These are phyloP conservation scores for Lithobius niger DNA, from an alignment of 1,140 invertebrate genomes.

Conservation along the genomic window DNA sequence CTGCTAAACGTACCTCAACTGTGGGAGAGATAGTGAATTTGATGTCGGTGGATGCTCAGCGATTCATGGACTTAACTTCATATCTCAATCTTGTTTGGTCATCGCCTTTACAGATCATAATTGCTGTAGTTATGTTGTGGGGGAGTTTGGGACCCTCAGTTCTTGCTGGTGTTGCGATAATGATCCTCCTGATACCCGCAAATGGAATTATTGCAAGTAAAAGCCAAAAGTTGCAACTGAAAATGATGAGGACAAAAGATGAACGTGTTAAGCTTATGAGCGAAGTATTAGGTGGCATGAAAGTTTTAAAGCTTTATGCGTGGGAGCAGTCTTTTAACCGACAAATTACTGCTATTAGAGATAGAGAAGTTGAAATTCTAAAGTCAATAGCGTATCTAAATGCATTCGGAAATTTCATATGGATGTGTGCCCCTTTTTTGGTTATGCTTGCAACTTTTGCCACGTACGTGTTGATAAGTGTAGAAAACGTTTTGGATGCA, in stretches of 20 bases:
- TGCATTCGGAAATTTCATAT: conserved; percentile 77
- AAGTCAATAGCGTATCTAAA: conserved; percentile 74
- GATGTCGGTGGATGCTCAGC: conserved; percentile 75
- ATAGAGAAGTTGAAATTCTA: conserved; percentile 69
- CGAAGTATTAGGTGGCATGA: conserved; percentile 42
- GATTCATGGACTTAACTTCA: conserved; percentile 73
- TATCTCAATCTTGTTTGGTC: conserved; percentile 97
- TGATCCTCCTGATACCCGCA: conserved; percentile 80
- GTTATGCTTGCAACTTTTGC: conserved; percentile 37
- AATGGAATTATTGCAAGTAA: conserved; percentile 79
- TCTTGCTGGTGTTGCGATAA: conserved; percentile 75
- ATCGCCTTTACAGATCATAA: conserved; percentile 75
- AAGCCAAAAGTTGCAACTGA: conserved; percentile 44
- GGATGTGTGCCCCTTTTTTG: conserved; percentile 91
- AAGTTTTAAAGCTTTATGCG: conserved; percentile 70
- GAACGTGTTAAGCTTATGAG: conserved; percentile 40
- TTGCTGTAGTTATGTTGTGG: conserved; percentile 85
- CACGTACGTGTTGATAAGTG: conserved; percentile 32
- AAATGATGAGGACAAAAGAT: conserved; percentile 44
- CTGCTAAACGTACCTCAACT: conserved; percentile 43
- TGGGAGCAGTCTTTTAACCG: conserved; percentile 83
- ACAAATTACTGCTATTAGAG: conserved; percentile 65
- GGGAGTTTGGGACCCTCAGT: conserved; percentile 64
- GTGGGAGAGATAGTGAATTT: conserved; percentile 86
- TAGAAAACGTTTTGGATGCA: conserved; percentile 38